Percentiles rank a stretch among this genome's conserved stretches.
Evolutionary conservation across 2,888 invertebrate genomes (phyloP).

Genomic region (Notocelia uddmanniana): DNA sequence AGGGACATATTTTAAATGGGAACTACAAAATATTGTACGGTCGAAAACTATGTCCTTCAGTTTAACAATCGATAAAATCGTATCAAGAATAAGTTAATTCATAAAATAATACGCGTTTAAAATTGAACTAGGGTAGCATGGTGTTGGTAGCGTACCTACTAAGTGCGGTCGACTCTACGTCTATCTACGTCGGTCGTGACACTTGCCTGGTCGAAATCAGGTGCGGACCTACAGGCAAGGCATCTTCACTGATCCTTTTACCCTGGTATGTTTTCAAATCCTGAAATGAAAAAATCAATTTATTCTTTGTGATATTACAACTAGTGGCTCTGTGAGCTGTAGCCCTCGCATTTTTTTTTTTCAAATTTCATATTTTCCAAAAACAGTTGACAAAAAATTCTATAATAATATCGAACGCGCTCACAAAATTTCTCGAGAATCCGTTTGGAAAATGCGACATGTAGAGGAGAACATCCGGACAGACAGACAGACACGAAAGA

Average conservation of each 20-base stretch:
- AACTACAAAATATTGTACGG: constrained; percentile 24
- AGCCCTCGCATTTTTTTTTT: too few relatives aligned
- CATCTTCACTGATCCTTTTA: constrained; percentile 61
- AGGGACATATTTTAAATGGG: neutral
- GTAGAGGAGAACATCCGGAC: too few relatives aligned
- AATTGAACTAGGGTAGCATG: constrained; percentile 56
- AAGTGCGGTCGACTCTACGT: constrained; percentile 55
- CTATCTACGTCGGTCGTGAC: constrained; percentile 65
- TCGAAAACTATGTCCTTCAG: neutral
- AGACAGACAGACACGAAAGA: too few relatives aligned
- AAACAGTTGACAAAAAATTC: too few relatives aligned
- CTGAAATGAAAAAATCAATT: constrained; percentile 50
- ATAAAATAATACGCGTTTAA: constrained; percentile 29
- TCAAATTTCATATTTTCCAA: too few relatives aligned
- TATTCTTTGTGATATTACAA: neutral
- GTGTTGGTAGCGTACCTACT: constrained; percentile 51
- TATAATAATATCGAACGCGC: too few relatives aligned
- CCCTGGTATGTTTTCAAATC: constrained; percentile 63
- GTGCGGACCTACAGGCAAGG: constrained; percentile 48
- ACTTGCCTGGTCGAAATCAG: constrained; percentile 45
- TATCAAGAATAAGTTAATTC: neutral
- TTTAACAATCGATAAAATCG: constrained; percentile 16
- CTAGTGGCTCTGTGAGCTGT: too few relatives aligned
- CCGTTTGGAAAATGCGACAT: too few relatives aligned
- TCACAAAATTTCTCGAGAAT: too few relatives aligned